phyloP scores from a whole-genome alignment of 1,140 invertebrate species.

The Micrasema minimum region DNA sequence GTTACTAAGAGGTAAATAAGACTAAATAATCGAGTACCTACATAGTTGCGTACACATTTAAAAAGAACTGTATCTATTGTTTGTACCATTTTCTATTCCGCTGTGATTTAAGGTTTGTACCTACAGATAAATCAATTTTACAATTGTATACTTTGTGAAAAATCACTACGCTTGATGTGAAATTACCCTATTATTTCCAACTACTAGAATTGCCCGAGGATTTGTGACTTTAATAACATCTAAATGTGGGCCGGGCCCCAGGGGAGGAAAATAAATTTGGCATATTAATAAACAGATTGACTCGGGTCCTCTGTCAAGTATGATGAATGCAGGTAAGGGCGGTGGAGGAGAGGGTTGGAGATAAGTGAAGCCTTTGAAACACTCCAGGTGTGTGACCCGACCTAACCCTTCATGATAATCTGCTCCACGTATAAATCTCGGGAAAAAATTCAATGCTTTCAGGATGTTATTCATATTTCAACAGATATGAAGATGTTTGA shows the following conservation, averaged over 20 bases:
- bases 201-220: slow-evolving; percentile 3
- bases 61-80: no score
- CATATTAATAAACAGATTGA: slow-evolving; percentile 54
- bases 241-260: slow-evolving; percentile 18
- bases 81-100: no score
- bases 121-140: no score
- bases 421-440: slow-evolving; percentile 19
- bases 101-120: no score
- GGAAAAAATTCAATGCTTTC: slow-evolving; percentile 26
- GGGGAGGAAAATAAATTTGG: slow-evolving; percentile 50
- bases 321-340: slow-evolving; percentile 49
- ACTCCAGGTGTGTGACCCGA: slow-evolving; percentile 27
- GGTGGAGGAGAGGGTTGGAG: background rate
- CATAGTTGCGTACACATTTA: no score
- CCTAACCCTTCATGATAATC: background rate
- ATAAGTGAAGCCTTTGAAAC: slow-evolving; percentile 27
- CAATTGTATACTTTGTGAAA: no score
- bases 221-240: slow-evolving; percentile 23
- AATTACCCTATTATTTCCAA: slow-evolving; percentile 10
- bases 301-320: slow-evolving; percentile 43
- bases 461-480: no score
- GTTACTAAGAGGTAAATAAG: no score
- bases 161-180: background rate
- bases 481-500: no score
- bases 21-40: no score